Evolutionary conservation across 2,113 vertebrate genomes (phyloP).

Genomic region (Fukomys damarensis): DNA sequence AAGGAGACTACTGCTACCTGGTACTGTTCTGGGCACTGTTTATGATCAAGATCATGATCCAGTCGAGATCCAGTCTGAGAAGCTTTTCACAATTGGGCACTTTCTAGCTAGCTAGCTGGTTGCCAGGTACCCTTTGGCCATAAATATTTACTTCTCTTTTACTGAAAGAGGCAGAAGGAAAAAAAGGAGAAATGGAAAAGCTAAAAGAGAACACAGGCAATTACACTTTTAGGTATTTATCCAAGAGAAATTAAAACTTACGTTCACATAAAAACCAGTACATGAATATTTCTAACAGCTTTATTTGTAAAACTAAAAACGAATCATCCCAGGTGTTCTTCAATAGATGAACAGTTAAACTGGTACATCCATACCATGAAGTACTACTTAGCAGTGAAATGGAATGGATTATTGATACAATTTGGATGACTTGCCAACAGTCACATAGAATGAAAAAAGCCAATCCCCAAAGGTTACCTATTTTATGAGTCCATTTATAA

Average conservation of each 20-base stretch:
- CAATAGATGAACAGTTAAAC: background rate
- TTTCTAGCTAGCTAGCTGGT: background rate
- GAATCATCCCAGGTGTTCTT: background rate
- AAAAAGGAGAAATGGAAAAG: background rate
- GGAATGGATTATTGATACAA: background rate
- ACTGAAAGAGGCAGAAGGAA: background rate
- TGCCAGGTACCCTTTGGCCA: background rate
- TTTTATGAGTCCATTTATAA: background rate
- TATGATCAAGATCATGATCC: background rate
- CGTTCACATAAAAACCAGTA: background rate
- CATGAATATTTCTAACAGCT: background rate
- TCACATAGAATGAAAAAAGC: background rate
- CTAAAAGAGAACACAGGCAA: background rate
- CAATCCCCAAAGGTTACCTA: background rate
- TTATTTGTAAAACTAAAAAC: background rate
- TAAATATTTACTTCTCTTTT: background rate
- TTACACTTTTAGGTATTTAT: background rate
- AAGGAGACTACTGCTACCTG: background rate
- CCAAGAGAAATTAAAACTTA: background rate
- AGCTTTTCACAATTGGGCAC: background rate
- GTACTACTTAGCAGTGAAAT: background rate
- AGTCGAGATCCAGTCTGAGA: fast-evolving
- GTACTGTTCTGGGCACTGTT: background rate
- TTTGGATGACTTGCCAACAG: background rate
- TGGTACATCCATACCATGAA: too few species aligned